These are phyloP conservation scores for Sitobion miscanthi DNA, from an alignment of 1,140 invertebrate genomes.

Conservation along the genomic window DNA sequence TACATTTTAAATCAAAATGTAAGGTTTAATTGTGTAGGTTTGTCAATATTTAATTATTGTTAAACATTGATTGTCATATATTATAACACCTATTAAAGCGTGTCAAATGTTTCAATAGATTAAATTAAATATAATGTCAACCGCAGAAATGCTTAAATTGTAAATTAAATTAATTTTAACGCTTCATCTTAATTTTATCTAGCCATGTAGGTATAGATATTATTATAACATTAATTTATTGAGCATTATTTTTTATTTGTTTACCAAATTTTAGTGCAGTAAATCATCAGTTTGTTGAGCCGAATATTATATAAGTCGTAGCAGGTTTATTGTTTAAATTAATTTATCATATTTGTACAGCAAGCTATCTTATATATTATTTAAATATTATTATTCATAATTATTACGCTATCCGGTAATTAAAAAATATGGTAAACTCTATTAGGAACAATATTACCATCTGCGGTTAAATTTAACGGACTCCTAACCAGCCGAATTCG, in stretches of 20 bases:
- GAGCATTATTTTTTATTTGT: neutral
- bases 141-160: neutral
- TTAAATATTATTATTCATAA: neutral
- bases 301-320: neutral
- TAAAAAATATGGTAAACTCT: neutral
- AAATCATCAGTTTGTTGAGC: neutral
- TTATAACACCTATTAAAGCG: neutral
- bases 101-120: neutral
- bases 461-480: too few species aligned
- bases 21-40: neutral
- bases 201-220: too few species aligned
- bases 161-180: neutral
- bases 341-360: neutral
- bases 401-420: neutral
- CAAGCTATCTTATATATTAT: neutral
- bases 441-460: too few species aligned
- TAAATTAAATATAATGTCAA: neutral
- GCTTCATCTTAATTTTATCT: neutral
- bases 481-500: too few species aligned
- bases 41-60: neutral
- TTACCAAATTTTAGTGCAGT: neutral
- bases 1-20: neutral
- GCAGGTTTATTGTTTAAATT: neutral
- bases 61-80: neutral
- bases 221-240: neutral